These are phyloP conservation scores for Nasonia longicornis DNA, from an alignment of 1,140 invertebrate genomes.

Conservation along the genomic window DNA sequence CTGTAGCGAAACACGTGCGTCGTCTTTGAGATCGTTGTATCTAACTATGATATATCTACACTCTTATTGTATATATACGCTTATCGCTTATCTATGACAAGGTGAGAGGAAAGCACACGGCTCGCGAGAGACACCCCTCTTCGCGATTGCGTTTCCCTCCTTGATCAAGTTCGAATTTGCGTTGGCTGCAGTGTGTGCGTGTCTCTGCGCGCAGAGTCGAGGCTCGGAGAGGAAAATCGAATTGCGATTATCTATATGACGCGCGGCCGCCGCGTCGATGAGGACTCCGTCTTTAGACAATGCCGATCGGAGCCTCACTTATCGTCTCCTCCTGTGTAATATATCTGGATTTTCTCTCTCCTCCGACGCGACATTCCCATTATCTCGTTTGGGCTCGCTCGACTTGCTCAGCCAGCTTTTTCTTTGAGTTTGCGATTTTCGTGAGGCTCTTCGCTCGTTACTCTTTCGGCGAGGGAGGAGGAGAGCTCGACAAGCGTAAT, in stretches of 20 bases:
- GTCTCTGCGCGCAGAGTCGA: neutral
- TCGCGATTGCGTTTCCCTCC: neutral
- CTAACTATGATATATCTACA: conserved; percentile 69
- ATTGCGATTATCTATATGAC: conserved; percentile 6
- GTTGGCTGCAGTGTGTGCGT: neutral
- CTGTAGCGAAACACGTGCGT: conserved; percentile 58
- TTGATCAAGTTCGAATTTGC: neutral
- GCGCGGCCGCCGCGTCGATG: neutral
- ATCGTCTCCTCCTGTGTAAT: neutral
- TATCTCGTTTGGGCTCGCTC: neutral
- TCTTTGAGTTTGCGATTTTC: neutral
- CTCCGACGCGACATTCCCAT: neutral
- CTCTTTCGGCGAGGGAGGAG: conserved; percentile 40
- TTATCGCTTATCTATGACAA: conserved; percentile 52
- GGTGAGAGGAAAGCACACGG: conserved; percentile 40
- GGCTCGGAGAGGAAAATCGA: conserved; percentile 20
- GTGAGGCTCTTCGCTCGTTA: conserved; percentile 30
- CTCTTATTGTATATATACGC: conserved; percentile 49
- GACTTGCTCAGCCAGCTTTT: neutral
- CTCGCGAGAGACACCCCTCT: conserved; percentile 21
- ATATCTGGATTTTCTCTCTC: neutral
- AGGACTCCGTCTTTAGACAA: neutral
- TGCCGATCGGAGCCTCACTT: conserved; percentile 1
- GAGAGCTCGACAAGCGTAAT: conserved; percentile 8
- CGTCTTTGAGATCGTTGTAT: conserved; percentile 68